These are phyloP conservation scores for Steinernema hermaphroditum DNA, from an alignment of 2,888 invertebrate genomes.

Conservation along the genomic window DNA sequence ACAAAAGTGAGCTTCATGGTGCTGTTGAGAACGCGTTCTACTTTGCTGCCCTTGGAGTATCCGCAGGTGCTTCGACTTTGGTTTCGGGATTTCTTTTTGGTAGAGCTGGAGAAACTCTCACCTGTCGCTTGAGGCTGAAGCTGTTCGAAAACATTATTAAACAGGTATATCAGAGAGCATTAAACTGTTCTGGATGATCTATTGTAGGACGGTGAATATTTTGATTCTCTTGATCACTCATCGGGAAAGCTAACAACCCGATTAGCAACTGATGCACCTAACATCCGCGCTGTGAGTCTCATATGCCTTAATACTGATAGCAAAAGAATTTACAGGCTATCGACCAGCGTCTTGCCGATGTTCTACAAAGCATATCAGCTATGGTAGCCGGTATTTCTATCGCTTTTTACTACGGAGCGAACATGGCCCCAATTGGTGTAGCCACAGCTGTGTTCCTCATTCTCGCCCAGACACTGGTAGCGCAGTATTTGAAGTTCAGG, in stretches of 20 bases:
- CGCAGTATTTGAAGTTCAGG: slow-evolving; percentile 54
- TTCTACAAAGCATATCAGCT: slow-evolving; percentile 51
- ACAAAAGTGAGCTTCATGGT: slow-evolving; percentile 6
- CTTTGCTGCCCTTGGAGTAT: slow-evolving; percentile 32
- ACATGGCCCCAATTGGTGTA: slow-evolving; percentile 61
- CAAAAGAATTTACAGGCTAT: slow-evolving; percentile 41
- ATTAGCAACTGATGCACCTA: slow-evolving; percentile 69
- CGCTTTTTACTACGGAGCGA: slow-evolving; percentile 59
- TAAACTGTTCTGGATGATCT: too few species aligned
- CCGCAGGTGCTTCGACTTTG: slow-evolving; percentile 34
- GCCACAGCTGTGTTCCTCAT: slow-evolving; percentile 51
- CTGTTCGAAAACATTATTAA: slow-evolving; percentile 67
- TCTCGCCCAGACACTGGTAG: slow-evolving; percentile 48
- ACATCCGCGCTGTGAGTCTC: slow-evolving; percentile 67
- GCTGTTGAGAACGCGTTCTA: slow-evolving; percentile 33
- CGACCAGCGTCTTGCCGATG: slow-evolving; percentile 59
- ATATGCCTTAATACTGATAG: too few species aligned
- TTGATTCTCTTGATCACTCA: slow-evolving; percentile 67
- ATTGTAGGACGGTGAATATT: slow-evolving; percentile 68
- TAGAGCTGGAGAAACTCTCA: slow-evolving; percentile 53
- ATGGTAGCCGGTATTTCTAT: slow-evolving; percentile 54
- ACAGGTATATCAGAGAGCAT: slow-evolving; percentile 55
- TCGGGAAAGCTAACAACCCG: slow-evolving; percentile 67
- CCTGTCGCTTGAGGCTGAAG: slow-evolving; percentile 61
- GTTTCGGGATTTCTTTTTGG: slow-evolving; percentile 50